Percentiles rank a stretch among this genome's conserved stretches.
Evolutionary conservation across 2,888 invertebrate species (phyloP).

Genomic region (Drosophila colorata): DNA sequence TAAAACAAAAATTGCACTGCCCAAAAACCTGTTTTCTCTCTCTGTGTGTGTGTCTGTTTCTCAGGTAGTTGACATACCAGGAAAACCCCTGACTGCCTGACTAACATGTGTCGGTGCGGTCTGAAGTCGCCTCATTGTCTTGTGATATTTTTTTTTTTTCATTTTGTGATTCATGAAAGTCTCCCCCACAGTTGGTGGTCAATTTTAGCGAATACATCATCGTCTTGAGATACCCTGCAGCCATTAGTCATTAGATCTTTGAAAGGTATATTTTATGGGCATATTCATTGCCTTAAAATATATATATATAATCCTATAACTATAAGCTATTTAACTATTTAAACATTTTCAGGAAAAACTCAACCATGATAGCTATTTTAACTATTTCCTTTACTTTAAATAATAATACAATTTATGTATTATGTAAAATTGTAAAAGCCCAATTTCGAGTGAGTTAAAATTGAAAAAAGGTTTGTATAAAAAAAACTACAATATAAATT

Average conservation of each 20-base stretch:
- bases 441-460: too few relatives aligned
- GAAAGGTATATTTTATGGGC: not conserved
- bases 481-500: too few relatives aligned
- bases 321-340: too few relatives aligned
- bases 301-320: too few relatives aligned
- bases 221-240: constrained; percentile 19
- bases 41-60: constrained; percentile 6
- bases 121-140: constrained; percentile 49
- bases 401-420: too few relatives aligned
- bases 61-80: constrained; percentile 61
- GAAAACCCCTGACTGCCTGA: constrained; percentile 74
- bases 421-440: too few relatives aligned
- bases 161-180: constrained; percentile 72
- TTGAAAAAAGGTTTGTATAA: too few relatives aligned
- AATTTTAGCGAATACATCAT: constrained; percentile 18
- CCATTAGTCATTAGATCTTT: not conserved
- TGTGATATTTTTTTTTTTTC: constrained; percentile 10
- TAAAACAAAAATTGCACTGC: constrained; percentile 23
- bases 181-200: constrained; percentile 55
- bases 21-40: constrained; percentile 65
- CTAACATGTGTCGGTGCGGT: constrained; percentile 67
- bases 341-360: too few relatives aligned
- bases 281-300: too few relatives aligned
- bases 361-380: too few relatives aligned
- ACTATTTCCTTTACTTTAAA: too few relatives aligned